Evolutionary conservation across 2,113 vertebrate genomes (phyloP).

Genomic region (Sylvicapra grimmia): DNA sequence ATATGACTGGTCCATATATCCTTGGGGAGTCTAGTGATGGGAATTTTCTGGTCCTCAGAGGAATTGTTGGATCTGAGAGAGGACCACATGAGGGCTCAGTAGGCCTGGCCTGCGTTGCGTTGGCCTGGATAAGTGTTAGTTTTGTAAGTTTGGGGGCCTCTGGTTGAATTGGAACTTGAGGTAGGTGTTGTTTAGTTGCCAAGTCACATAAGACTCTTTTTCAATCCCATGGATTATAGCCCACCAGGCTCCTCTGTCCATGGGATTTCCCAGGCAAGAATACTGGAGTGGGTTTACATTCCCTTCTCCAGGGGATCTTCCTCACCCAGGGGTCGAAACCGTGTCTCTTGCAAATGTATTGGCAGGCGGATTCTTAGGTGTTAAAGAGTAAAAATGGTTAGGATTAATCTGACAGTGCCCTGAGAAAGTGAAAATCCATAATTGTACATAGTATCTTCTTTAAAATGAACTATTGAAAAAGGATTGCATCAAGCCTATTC

Average conservation of each 20-base stretch:
- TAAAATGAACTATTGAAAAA: not conserved
- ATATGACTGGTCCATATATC: not conserved
- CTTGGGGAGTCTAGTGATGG: not conserved
- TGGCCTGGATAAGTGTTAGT: not conserved
- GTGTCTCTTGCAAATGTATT: not conserved
- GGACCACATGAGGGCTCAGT: not conserved
- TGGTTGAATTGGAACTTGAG: not conserved
- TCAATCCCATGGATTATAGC: not conserved
- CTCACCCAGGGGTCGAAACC: fast-evolving
- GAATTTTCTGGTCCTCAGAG: not conserved
- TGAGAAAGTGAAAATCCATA: not conserved
- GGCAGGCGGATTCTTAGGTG: not conserved
- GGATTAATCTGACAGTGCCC: not conserved
- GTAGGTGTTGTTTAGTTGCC: not conserved
- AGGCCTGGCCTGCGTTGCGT: not conserved
- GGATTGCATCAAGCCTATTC: not conserved
- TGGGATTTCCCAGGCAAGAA: not conserved
- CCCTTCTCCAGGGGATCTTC: not conserved
- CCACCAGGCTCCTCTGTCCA: not conserved
- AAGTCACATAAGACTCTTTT: not conserved
- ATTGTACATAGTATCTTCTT: not conserved
- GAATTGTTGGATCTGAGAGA: not conserved
- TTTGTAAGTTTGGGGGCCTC: not conserved
- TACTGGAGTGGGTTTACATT: not conserved
- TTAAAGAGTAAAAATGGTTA: not conserved